Percentiles rank a stretch among this genome's conserved stretches.
phyloP scores from a whole-genome alignment of 2,797 vertebrate genomes.

The Percopsis omiscomaycus region DNA sequence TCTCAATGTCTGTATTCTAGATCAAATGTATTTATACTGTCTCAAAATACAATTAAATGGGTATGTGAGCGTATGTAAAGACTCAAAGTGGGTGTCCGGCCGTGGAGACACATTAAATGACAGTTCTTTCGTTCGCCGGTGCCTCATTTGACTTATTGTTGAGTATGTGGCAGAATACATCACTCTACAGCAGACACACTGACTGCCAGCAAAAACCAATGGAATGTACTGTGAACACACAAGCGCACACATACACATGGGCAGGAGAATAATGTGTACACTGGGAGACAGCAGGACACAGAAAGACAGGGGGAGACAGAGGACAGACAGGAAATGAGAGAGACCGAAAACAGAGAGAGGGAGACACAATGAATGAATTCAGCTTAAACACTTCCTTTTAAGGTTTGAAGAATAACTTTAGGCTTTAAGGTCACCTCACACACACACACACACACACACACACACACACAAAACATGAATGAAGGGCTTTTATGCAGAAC shows the following conservation, averaged over 20 bases:
- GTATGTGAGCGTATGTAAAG: too few species aligned
- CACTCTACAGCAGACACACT: slow-evolving; percentile 51
- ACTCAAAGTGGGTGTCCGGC: too few species aligned
- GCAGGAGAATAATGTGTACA: not conserved
- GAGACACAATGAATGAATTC: slow-evolving; percentile 1
- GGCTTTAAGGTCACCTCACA: not conserved
- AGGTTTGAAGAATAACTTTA: slow-evolving; percentile 9
- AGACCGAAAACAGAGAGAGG: not conserved
- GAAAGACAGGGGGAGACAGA: not conserved
- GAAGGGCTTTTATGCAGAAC: not conserved
- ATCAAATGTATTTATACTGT: too few species aligned
- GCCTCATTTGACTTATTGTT: too few species aligned
- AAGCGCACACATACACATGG: slow-evolving; percentile 17
- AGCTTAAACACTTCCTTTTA: slow-evolving; percentile 13
- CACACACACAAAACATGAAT: not conserved
- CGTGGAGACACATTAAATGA: too few species aligned
- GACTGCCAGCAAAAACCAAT: slow-evolving; percentile 64
- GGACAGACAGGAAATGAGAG: not conserved
- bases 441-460: not conserved
- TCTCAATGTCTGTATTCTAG: too few species aligned
- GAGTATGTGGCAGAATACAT: not conserved
- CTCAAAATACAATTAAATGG: too few species aligned
- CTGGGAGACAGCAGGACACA: not conserved
- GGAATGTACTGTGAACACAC: slow-evolving; percentile 60
- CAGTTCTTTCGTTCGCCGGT: too few species aligned